Percentiles rank a stretch among this genome's conserved stretches.
These are phyloP conservation scores for Pyrocephalus nanus DNA, from an alignment of 2,797 vertebrate genomes.

Conservation along the genomic window DNA sequence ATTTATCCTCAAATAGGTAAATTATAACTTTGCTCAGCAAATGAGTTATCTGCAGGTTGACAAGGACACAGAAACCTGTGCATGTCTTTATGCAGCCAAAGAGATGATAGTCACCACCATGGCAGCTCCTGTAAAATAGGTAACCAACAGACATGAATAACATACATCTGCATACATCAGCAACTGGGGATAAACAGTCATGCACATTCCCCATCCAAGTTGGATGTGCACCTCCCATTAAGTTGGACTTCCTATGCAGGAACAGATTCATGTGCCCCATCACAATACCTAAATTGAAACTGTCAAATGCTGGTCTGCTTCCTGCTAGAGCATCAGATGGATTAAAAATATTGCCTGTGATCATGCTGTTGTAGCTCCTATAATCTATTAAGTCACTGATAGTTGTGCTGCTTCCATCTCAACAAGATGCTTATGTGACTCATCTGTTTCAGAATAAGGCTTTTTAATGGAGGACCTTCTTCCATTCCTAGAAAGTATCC, in stretches of 20 bases:
- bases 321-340: not conserved
- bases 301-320: not conserved
- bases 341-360: not conserved
- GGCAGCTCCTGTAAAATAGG: not conserved
- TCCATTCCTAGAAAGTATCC: not conserved
- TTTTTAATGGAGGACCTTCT: not conserved
- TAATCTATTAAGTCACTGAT: not conserved
- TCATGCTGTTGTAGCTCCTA: not conserved
- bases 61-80: not conserved
- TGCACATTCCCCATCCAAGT: not conserved
- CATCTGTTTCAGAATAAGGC: not conserved
- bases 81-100: not conserved
- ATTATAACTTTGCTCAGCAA: not conserved
- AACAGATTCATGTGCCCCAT: not conserved
- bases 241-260: not conserved
- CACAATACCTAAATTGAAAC: not conserved
- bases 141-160: not conserved
- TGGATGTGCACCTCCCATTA: not conserved
- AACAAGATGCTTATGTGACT: not conserved
- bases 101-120: not conserved
- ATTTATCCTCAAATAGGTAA: not conserved
- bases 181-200: not conserved
- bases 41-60: not conserved
- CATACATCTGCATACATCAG: not conserved
- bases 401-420: not conserved